A percentile compares a stretch with the other conserved stretches of the same genome.
Evolutionary conservation across 2,888 invertebrate genomes (phyloP).

Genomic region (Magallana nippona): DNA sequence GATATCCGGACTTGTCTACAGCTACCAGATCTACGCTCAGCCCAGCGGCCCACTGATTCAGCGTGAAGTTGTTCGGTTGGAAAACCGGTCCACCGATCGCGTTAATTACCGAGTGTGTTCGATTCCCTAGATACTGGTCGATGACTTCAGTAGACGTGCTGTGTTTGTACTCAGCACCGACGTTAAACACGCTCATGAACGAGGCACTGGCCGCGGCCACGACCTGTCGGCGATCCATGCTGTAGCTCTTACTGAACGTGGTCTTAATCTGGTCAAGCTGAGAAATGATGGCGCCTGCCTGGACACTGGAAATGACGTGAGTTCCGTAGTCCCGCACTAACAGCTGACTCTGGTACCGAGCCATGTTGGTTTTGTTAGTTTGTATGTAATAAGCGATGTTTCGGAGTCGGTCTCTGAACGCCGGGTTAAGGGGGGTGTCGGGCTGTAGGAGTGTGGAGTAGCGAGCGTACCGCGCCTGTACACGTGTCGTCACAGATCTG

Average conservation of each 20-base stretch:
- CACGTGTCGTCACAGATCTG: constrained; percentile 61
- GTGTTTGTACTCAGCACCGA: constrained; percentile 53
- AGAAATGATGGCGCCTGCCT: constrained; percentile 66
- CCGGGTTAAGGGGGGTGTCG: constrained; percentile 58
- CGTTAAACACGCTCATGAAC: constrained; percentile 58
- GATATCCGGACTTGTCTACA: constrained; percentile 71
- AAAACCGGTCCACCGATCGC: constrained; percentile 66
- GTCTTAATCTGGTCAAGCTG: constrained; percentile 62
- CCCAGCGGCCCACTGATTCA: constrained; percentile 62
- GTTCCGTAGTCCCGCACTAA: constrained; percentile 74
- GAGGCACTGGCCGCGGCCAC: constrained; percentile 65
- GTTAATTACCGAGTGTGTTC: constrained; percentile 57
- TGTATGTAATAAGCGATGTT: constrained; percentile 65
- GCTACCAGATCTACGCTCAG: constrained; percentile 68
- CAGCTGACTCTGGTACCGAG: constrained; percentile 70
- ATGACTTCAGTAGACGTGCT: constrained; percentile 50
- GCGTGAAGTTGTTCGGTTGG: constrained; percentile 63
- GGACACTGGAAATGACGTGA: constrained; percentile 67
- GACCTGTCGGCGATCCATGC: constrained; percentile 52
- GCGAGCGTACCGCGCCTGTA: constrained; percentile 62
- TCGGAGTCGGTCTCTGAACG: constrained; percentile 62
- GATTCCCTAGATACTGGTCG: constrained; percentile 55
- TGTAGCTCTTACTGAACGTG: constrained; percentile 51
- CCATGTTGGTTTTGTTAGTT: constrained; percentile 61
- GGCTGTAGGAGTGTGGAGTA: constrained; percentile 66